Evolutionary conservation across 2,113 vertebrate species (phyloP).

Genomic region (Thomomys bottae): DNA sequence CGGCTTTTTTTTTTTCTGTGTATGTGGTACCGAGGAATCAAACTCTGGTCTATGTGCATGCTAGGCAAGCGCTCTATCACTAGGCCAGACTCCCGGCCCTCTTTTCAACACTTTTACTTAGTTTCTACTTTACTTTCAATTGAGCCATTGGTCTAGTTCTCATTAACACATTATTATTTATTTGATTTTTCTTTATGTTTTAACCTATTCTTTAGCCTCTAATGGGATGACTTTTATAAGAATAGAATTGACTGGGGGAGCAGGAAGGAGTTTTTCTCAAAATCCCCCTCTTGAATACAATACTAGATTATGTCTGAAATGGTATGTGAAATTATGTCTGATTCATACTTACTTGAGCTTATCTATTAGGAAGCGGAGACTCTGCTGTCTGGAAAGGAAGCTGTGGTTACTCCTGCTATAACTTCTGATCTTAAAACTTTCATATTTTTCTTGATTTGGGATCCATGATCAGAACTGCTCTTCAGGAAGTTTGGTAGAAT

Average conservation of each 20-base stretch:
- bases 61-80: too few relatives aligned
- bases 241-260: neutral
- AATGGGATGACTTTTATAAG: neutral
- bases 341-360: neutral
- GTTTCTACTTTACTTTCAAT: slow-evolving; percentile 8
- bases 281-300: neutral
- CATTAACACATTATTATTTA: neutral
- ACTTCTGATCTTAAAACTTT: neutral
- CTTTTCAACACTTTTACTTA: neutral
- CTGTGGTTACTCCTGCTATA: neutral
- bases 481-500: neutral
- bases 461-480: neutral
- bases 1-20: too few relatives aligned
- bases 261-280: neutral
- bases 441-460: neutral
- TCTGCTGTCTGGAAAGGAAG: neutral
- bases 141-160: neutral
- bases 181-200: neutral
- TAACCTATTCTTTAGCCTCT: neutral
- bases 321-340: too few relatives aligned
- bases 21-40: too few relatives aligned
- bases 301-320: neutral
- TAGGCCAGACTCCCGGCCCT: too few relatives aligned
- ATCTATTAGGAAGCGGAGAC: neutral
- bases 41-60: too few relatives aligned